A percentile compares a stretch with the other conserved stretches of the same genome.
These are phyloP conservation scores for Dendrocopos noguchii DNA, from an alignment of 2,113 vertebrate genomes.

Conservation along the genomic window DNA sequence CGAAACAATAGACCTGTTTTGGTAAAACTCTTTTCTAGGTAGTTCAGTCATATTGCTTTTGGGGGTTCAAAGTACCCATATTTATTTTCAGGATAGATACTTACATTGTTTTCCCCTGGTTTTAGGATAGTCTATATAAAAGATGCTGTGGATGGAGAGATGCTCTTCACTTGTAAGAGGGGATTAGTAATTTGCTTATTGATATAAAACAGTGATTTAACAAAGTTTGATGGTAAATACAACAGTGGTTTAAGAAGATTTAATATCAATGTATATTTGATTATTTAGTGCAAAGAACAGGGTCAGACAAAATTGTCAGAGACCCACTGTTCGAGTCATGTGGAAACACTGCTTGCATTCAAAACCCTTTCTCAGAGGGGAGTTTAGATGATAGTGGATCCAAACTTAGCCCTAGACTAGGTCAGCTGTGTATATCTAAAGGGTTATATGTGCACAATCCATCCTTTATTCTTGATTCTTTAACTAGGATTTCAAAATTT, in stretches of 20 bases:
- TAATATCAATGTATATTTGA: not conserved
- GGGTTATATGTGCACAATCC: too few relatives aligned
- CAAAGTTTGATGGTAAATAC: not conserved
- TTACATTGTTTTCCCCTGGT: not conserved
- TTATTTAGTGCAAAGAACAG: not conserved
- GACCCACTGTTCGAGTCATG: too few relatives aligned
- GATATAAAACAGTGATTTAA: not conserved
- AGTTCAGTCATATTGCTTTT: rapidly evolving
- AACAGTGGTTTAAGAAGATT: not conserved
- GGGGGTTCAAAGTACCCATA: not conserved
- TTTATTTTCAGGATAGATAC: not conserved
- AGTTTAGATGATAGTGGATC: not conserved
- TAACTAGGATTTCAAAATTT: not conserved
- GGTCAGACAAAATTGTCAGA: not conserved
- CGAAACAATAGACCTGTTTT: not conserved
- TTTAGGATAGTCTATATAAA: not conserved
- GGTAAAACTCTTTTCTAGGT: not conserved
- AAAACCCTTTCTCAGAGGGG: not conserved
- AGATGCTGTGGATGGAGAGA: not conserved
- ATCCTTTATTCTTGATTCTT: not conserved
- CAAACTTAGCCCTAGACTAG: not conserved
- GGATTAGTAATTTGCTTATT: not conserved
- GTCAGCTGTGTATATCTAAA: not conserved
- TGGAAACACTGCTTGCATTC: not conserved
- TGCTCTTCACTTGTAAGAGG: not conserved